Evolutionary conservation across 2,113 vertebrate species (phyloP), one percentile per base, ranked within the genome.

Genomic region (Natator depressus): DNA sequence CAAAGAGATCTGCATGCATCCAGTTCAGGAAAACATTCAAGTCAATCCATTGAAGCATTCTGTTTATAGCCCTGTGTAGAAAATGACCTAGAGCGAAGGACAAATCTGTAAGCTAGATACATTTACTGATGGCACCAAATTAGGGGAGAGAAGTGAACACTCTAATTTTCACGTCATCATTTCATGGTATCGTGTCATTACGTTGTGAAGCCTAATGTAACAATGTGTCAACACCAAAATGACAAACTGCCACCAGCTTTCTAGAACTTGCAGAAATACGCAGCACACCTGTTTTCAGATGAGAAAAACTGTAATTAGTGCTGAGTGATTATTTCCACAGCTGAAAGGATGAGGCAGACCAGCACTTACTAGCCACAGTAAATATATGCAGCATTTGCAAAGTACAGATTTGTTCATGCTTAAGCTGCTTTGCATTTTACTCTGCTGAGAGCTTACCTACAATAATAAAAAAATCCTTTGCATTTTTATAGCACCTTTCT

Each of bases 401-500:
- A 75, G 75, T 91, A 72, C 51, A 82, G 51, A 95, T 91, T 93
- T 96, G 24, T 83, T 95, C 96, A 95, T 76, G 20, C 65, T 93
- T 95, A 87, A 51, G 13, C 1, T 83, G 78, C 83, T 95, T 93
- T 96, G 93, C 47, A 4, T 87, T 91, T 82, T 53, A 50, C 69
- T 95, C 92, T 14, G 0, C 79, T 80, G 89, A 93, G 90, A 84
- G 12, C 95, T 91, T 81, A 83, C 86, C 88, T 94, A 88, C 82
- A 95, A 91, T 17, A 83, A 79, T 59, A 95, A 76, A 88, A 96
- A 93, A 82, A 75, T 72, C 49, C 3, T 95, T 94, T 83, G 50
- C 76, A 91, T 46, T 94, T 94, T 95, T 88, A 89, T 72, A 82
- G 84, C 24, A 59, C 11, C 29, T 97, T 82, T 89, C 93, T 35